Conservation (phyloP, 1,140 invertebrate species). For the Nymphalis io region DNA sequence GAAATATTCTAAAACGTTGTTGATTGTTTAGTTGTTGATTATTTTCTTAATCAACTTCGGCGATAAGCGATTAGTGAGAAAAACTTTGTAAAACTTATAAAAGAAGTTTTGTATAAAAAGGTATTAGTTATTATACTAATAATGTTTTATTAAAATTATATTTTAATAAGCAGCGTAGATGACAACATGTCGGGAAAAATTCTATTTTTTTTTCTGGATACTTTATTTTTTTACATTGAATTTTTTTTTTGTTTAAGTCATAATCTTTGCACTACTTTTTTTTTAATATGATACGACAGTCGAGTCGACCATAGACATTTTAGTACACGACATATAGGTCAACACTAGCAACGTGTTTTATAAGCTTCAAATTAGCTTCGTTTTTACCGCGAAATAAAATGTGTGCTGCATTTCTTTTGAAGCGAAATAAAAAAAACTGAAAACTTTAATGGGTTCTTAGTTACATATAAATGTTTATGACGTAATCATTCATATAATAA, state of each 20-base stretch:
- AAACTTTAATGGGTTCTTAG: background rate
- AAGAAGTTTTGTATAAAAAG: too few species aligned
- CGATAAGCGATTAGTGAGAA: too few species aligned
- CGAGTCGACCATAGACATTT: background rate
- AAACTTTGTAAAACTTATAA: too few species aligned
- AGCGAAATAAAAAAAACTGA: constrained; percentile 13
- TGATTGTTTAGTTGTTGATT: too few species aligned
- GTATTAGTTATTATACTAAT: too few species aligned
- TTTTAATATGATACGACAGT: background rate
- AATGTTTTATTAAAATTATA: too few species aligned
- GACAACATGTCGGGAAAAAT: too few species aligned
- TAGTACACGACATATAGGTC: constrained; percentile 13
- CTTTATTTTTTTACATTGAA: too few species aligned
- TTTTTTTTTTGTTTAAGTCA: background rate
- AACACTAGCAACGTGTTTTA: constrained; percentile 17
- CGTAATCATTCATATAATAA: background rate
- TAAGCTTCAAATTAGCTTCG: constrained; percentile 23
- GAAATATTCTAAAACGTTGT: too few species aligned
- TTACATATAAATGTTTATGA: background rate
- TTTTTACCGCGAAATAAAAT: constrained; percentile 17
- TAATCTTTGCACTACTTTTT: background rate
- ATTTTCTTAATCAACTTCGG: too few species aligned
- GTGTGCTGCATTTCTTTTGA: constrained; percentile 5
- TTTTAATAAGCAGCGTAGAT: too few species aligned
- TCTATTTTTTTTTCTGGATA: too few species aligned